Conservation (phyloP, 1,140 invertebrate genomes). For the Colletes gigas region DNA sequence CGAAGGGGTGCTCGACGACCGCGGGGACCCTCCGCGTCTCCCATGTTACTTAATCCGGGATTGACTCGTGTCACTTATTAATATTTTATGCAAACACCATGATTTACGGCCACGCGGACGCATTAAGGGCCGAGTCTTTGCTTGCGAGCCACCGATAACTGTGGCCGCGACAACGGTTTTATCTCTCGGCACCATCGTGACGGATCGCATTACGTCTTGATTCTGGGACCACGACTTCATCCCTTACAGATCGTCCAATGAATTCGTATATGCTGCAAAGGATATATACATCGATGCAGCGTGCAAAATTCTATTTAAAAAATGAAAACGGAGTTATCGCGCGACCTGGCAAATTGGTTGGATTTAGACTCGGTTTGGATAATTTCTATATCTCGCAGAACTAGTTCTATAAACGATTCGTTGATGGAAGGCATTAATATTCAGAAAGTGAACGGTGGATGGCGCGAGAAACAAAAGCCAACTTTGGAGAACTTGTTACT, state of each 20-base stretch:
- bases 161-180: conserved; percentile 60
- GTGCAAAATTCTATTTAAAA: no score
- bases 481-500: no score
- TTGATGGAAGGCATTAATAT: no score
- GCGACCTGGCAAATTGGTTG: neutral
- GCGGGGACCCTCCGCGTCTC: conserved; percentile 21
- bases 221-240: conserved; percentile 30
- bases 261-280: conserved; percentile 13
- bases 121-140: conserved; percentile 55
- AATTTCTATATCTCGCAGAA: no score
- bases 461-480: no score
- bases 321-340: no score
- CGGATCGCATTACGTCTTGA: conserved; percentile 65
- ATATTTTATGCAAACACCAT: conserved; percentile 82
- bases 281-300: conserved; percentile 20
- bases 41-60: conserved; percentile 76
- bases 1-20: conserved; percentile 55
- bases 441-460: no score
- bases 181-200: conserved; percentile 55
- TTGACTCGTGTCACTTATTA: conserved; percentile 82
- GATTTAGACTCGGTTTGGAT: neutral
- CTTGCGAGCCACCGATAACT: conserved; percentile 57
- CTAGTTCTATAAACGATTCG: no score
- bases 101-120: conserved; percentile 75
- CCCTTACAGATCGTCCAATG: conserved; percentile 30